Percentiles rank a stretch among this genome's conserved stretches.
Evolutionary conservation across 92 coral and sea anemone genomes (phyloP).

Genomic region (Zoanthus sansibaricus): DNA sequence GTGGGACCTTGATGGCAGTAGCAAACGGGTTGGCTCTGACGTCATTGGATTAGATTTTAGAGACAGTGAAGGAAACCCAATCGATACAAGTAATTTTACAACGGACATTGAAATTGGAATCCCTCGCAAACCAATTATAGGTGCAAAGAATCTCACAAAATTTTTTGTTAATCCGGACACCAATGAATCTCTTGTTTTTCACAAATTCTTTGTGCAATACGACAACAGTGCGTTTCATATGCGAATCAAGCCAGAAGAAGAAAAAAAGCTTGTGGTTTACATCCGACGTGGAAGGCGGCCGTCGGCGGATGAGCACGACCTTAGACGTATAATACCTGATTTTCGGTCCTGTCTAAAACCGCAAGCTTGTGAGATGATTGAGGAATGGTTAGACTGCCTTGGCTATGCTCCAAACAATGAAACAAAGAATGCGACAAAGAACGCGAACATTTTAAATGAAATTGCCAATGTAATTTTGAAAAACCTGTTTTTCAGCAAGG

Average conservation of each 20-base stretch:
- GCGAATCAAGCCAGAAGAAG: neutral
- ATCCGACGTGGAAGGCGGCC: slow-evolving; percentile 22
- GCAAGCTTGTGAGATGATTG: slow-evolving; percentile 27
- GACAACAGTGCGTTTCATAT: slow-evolving; percentile 43
- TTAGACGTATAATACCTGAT: slow-evolving; percentile 15
- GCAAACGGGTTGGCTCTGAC: slow-evolving; percentile 26
- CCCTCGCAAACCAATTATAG: slow-evolving; percentile 20
- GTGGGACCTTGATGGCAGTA: slow-evolving; percentile 26
- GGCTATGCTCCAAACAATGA: neutral
- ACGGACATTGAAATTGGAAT: slow-evolving; percentile 41
- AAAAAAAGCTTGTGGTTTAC: slow-evolving; percentile 22
- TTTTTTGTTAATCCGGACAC: slow-evolving; percentile 16
- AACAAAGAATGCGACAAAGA: neutral
- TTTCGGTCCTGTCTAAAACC: slow-evolving; percentile 32
- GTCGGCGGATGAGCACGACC: slow-evolving; percentile 19
- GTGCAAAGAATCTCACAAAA: neutral
- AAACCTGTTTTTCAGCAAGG: neutral
- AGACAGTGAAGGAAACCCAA: slow-evolving; percentile 21
- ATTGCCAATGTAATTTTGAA: neutral
- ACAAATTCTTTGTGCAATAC: slow-evolving; percentile 26
- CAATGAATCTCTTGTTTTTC: slow-evolving; percentile 1
- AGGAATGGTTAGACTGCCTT: slow-evolving; percentile 7
- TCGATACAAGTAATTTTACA: slow-evolving; percentile 33
- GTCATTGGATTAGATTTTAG: slow-evolving; percentile 29
- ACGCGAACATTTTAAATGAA: no score